Base-by-base conservation (phyloP, 30 jellyfish, hydroid and myxozoan species). In the Mastigias papua region DNA sequence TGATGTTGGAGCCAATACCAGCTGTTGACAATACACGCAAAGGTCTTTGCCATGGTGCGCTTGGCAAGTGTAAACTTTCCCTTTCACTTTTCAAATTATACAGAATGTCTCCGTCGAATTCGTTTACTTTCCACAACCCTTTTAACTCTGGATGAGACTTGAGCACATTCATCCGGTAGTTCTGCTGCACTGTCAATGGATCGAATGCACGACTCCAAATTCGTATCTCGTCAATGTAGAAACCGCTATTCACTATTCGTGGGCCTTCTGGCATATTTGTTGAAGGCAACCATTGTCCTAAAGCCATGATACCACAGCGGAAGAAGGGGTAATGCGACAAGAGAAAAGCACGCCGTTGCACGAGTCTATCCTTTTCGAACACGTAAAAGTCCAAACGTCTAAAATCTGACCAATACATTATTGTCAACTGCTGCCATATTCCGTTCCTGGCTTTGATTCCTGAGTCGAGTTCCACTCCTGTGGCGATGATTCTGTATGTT, bases 271-370 rank as follows among this genome's bases (percentile, higher is more conserved):
- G 89, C 61, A 11, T 73, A 66, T 15, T 2, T 19, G 82, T 50
- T 29, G 94, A 86, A 1, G 94, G 80, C 64, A 86, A 61, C 94
- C 94, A 86, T 42, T 76, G 88, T 15, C 94, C 94, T 1, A 86
- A 11, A 0, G 87, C 63, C 63, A 86, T 34, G 58, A 74, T 61
- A 58, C 94, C 94, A 50, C 94, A 86, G 42, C 32, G 34, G 82
- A 72, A 73, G 78, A 86, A 86, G 46, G 94, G 94, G 28, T 64
- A 29, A 30, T 69, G 33, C 21, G 29, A 30, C 29, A 86, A 16
- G 33, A n/a, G 42, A 34, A 86, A 74, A 21, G 76, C 60, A 23
- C 88, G 89, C 27, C 89, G 83, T 25, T 86, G 76, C 69, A 86
- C 5, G 1, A 23, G 15, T 0, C 51, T 33, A 19, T 17, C 32